Conservation (phyloP, 1,140 invertebrate species). For the Epicauta chinensis region DNA sequence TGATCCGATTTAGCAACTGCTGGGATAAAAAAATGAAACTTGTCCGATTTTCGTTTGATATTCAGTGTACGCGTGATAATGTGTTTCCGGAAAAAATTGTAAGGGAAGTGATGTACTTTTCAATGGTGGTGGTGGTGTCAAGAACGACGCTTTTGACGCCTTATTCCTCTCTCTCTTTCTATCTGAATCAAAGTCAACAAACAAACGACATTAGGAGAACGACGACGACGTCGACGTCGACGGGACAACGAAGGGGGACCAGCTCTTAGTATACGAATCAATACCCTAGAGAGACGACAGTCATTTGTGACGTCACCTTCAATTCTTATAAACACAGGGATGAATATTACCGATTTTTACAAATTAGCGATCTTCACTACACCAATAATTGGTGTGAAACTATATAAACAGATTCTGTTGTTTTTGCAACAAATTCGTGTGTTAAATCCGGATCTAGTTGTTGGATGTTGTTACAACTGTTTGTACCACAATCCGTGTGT, state of each 20-base stretch:
- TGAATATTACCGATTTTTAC: too few relatives aligned
- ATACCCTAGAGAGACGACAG: slow-evolving; percentile 15
- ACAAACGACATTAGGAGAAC: slow-evolving; percentile 20
- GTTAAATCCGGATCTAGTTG: too few relatives aligned
- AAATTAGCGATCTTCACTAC: too few relatives aligned
- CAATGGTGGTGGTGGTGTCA: not conserved
- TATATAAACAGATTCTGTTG: too few relatives aligned
- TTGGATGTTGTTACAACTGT: slow-evolving; percentile 7
- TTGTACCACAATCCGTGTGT: slow-evolving; percentile 3
- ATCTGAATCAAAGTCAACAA: slow-evolving; percentile 29
- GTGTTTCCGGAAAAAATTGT: slow-evolving; percentile 9
- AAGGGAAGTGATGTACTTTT: too few relatives aligned
- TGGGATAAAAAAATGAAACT: too few relatives aligned
- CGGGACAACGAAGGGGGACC: slow-evolving; percentile 13
- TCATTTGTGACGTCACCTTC: slow-evolving; percentile 17
- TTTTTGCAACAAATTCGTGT: too few relatives aligned
- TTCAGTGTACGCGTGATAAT: too few relatives aligned
- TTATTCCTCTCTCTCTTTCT: slow-evolving; percentile 7
- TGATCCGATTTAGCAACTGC: too few relatives aligned
- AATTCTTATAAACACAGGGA: slow-evolving; percentile 19
- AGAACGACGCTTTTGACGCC: slow-evolving; percentile 11
- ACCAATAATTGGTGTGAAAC: too few relatives aligned
- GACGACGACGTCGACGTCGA: not conserved
- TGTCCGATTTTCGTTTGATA: too few relatives aligned
- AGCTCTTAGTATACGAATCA: slow-evolving; percentile 7